Evolutionary conservation across 2,888 invertebrate species (phyloP).

Genomic region (Sialis fuliginosa): DNA sequence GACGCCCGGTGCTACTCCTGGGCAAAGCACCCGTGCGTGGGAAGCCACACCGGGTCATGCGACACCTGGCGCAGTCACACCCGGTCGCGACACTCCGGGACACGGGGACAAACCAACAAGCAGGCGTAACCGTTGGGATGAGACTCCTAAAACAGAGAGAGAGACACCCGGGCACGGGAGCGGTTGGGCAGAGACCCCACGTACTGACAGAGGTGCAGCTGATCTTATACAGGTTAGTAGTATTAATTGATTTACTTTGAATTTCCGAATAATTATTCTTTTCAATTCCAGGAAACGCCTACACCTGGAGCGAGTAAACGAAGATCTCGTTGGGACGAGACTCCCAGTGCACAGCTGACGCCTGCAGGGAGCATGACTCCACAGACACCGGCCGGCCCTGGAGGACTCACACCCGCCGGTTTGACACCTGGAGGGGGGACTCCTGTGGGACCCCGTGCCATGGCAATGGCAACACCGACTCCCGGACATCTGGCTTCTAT

Average conservation of each 20-base stretch:
- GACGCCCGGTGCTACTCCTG: slow-evolving; percentile 86
- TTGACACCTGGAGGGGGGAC: slow-evolving; percentile 74
- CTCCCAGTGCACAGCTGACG: slow-evolving; percentile 63
- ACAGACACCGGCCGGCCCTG: slow-evolving; percentile 52
- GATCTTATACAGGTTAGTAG: slow-evolving; percentile 31
- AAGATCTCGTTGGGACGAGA: slow-evolving; percentile 97
- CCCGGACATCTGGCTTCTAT: slow-evolving; percentile 91
- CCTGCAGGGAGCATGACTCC: slow-evolving; percentile 44
- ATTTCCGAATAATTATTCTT: no score
- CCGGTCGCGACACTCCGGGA: slow-evolving; percentile 70
- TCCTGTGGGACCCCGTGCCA: slow-evolving; percentile 85
- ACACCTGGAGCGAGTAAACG: slow-evolving; percentile 91
- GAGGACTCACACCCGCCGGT: slow-evolving; percentile 50
- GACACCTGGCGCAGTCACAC: slow-evolving; percentile 70
- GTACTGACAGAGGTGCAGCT: slow-evolving; percentile 66
- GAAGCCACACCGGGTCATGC: slow-evolving; percentile 92
- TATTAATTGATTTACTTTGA: no score
- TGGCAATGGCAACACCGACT: slow-evolving; percentile 97
- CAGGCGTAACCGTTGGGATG: slow-evolving; percentile 95
- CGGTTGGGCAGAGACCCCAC: slow-evolving; percentile 99
- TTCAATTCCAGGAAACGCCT: slow-evolving; percentile 57
- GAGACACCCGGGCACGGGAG: slow-evolving; percentile 93
- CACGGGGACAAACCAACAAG: slow-evolving; percentile 46
- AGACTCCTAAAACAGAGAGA: slow-evolving; percentile 94
- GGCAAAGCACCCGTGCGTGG: slow-evolving; percentile 80